Evolutionary conservation across 2,888 invertebrate genomes (phyloP), one percentile per base, ranked within the genome.

Genomic region (Zhuqinia jingwanae): DNA sequence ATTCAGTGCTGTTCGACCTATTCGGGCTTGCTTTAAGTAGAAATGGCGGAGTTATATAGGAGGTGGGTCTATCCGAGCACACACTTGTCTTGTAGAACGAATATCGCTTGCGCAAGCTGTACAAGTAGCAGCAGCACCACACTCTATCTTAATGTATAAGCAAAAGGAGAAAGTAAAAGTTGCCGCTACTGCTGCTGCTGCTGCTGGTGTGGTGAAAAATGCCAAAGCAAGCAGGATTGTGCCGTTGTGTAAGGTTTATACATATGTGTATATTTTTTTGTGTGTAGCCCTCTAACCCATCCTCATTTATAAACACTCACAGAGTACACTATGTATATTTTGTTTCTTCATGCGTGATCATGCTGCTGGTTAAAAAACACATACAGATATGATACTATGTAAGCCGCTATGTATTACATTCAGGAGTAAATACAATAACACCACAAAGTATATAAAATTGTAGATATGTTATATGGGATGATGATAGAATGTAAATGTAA

Each of bases 21-120:
- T 77, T 86, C 86, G 86, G 86, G 81, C 77, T 86, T 86, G 76
- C 75, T 86, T 76, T 76, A 81, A 76, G 76, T 45, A 80, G 88
- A 88, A 88, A 88, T 88, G 88, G 88, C 88, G 88, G 88, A 88
- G 88, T 86, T 88, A 88, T 85, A 86, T 76, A 47, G 88, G 88
- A 88, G 88, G 88, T 86, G 88, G 88, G 88, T 86, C 88, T 85
- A 75, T 70, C 85, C 80, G 68, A 81, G 25, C 73, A 58, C 73
- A 58, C 45, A 68, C 81, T 68, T 70, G 76, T 56, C 70, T 86
- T 86, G 53, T 47, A 45, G 80, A 65, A n/a, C 85, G 80, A 65
- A 80, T 80, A 86, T 58, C 86, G 77, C 80, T 81, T 86, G 86
- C 85, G 85, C 85, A 80, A 85, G 85, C 53, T 65, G 17, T 68